These are phyloP conservation scores for Tortricodes alternella DNA, from an alignment of 2,888 invertebrate species.

Conservation along the genomic window DNA sequence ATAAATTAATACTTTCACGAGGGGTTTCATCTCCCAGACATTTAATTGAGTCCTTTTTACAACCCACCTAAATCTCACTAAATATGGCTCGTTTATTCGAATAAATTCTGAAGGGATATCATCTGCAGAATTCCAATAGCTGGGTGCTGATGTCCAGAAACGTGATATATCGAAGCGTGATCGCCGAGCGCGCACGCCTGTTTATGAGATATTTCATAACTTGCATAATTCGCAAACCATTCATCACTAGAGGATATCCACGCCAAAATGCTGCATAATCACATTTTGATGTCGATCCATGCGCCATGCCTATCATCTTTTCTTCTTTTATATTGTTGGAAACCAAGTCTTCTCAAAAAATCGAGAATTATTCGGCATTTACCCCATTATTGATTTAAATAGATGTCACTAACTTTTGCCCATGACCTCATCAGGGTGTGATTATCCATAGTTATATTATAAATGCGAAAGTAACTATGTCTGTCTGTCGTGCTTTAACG, in stretches of 20 bases:
- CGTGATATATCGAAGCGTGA: constrained; percentile 72
- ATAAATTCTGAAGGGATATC: constrained; percentile 68
- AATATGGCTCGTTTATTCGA: constrained; percentile 56
- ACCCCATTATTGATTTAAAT: no score
- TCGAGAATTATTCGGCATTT: no score
- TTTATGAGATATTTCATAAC: constrained; percentile 80
- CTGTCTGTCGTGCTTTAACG: no score
- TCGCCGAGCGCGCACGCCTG: constrained; percentile 57
- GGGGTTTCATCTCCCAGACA: constrained; percentile 47
- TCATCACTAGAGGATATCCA: constrained; percentile 51
- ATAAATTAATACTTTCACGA: no score
- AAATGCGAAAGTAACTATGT: no score
- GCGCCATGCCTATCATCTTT: no score
- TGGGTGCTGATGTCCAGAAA: constrained; percentile 71
- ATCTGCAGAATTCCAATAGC: constrained; percentile 74
- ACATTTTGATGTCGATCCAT: not conserved
- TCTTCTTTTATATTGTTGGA: no score
- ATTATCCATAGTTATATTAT: no score
- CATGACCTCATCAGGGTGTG: no score
- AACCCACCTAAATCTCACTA: constrained; percentile 61
- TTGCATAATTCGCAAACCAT: constrained; percentile 58
- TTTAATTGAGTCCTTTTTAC: constrained; percentile 71
- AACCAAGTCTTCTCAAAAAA: no score
- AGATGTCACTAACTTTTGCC: no score
- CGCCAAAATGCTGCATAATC: constrained; percentile 3